Evolutionary conservation across 2,888 invertebrate species (phyloP).

Genomic region (Catocala fraxini): DNA sequence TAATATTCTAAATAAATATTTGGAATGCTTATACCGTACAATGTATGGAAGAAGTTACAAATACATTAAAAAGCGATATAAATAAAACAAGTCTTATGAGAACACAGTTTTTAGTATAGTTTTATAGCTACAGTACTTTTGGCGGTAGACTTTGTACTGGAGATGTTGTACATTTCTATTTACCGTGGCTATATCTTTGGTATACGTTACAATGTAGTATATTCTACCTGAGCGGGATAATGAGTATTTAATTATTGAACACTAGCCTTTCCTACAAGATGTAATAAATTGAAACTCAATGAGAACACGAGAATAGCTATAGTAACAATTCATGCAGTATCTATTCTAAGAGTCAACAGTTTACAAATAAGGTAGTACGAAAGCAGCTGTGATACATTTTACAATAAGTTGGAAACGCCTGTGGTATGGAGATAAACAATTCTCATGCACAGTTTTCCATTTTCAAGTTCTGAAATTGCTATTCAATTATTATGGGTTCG

Average conservation of each 20-base stretch:
- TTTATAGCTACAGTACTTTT: slow-evolving; percentile 19
- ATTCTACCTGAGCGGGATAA: slow-evolving; percentile 30
- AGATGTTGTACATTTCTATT: slow-evolving; percentile 11
- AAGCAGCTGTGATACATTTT: background rate
- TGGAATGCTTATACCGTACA: slow-evolving; percentile 40
- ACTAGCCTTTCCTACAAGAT: slow-evolving; percentile 41
- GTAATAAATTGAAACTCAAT: slow-evolving; percentile 17
- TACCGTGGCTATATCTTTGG: slow-evolving; percentile 36
- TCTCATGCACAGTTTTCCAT: no score
- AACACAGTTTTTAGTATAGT: slow-evolving; percentile 34
- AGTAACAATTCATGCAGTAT: slow-evolving; percentile 20
- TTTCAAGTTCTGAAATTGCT: no score
- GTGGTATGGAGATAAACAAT: background rate
- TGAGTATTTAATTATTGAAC: slow-evolving; percentile 36
- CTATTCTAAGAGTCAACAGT: slow-evolving; percentile 28
- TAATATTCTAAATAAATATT: slow-evolving; percentile 34
- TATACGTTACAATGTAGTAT: slow-evolving; percentile 32
- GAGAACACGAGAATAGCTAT: slow-evolving; percentile 18
- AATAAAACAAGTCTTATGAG: slow-evolving; percentile 37
- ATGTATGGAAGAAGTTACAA: slow-evolving; percentile 25
- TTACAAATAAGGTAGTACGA: slow-evolving; percentile 1
- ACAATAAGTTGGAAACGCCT: background rate
- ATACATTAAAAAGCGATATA: slow-evolving; percentile 28
- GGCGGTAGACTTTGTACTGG: slow-evolving; percentile 40
- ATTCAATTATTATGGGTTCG: no score